Conservation (phyloP, 2,113 vertebrate genomes). For the Ameiurus melas region DNA sequence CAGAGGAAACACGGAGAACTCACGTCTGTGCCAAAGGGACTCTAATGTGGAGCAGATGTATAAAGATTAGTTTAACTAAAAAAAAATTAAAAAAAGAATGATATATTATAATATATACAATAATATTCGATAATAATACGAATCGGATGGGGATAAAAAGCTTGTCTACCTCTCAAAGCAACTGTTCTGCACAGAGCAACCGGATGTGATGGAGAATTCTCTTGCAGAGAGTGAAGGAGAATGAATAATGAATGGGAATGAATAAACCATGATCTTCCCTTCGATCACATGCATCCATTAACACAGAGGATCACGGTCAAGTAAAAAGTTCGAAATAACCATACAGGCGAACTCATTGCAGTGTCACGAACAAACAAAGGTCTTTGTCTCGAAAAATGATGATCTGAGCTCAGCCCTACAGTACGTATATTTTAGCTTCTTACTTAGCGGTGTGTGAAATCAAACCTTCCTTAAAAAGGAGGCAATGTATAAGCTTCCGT, state of each 20-base stretch:
- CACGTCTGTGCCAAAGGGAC: not conserved
- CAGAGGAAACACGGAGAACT: not conserved
- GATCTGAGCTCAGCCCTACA: not conserved
- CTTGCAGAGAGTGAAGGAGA: constrained; percentile 52
- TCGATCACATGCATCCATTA: constrained; percentile 36
- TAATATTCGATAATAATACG: not conserved
- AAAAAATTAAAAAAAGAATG: too few relatives aligned
- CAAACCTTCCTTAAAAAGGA: not conserved
- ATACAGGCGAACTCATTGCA: not conserved
- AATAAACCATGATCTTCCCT: constrained; percentile 65
- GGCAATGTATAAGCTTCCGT: not conserved
- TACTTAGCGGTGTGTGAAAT: constrained; percentile 26
- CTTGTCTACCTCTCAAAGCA: constrained; percentile 57
- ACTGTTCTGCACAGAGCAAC: constrained; percentile 53
- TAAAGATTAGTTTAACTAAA: not conserved
- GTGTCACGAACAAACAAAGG: not conserved
- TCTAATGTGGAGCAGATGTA: not conserved
- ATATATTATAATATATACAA: too few relatives aligned
- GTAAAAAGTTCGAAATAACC: constrained; percentile 13
- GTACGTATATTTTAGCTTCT: constrained; percentile 3
- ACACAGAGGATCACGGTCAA: not conserved
- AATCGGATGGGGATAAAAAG: constrained; percentile 53
- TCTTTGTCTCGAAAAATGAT: not conserved
- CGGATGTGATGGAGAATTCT: not conserved
- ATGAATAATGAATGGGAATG: constrained; percentile 54